A percentile compares a stretch with the other conserved stretches of the same genome.
phyloP scores from a whole-genome alignment of 2,797 vertebrate species.

The Apogon talboti region DNA sequence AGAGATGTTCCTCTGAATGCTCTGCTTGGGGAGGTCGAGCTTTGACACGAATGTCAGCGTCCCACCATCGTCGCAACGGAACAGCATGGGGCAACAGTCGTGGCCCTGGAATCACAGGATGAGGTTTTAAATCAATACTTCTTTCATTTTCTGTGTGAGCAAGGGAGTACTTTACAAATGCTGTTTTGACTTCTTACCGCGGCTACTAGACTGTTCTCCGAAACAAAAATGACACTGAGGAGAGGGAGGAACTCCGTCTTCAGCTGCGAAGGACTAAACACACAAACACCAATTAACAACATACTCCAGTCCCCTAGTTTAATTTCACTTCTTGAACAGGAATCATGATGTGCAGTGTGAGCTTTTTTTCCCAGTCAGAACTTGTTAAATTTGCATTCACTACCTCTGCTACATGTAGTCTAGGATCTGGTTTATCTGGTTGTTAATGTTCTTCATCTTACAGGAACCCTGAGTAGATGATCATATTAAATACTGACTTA shows the following conservation, averaged over 20 bases:
- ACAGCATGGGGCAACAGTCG: conserved; percentile 99
- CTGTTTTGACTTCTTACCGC: conserved; percentile 86
- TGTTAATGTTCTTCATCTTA: conserved; percentile 6
- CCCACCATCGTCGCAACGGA: conserved; percentile 94
- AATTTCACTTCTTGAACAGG: not conserved
- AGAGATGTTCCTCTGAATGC: conserved; percentile 97
- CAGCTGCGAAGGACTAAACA: conserved; percentile 92
- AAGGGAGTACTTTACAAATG: not conserved
- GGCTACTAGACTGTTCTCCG: conserved; percentile 96
- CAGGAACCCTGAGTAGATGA: not conserved
- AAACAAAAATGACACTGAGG: conserved; percentile 95
- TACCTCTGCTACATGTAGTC: not conserved
- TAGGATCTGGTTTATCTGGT: not conserved
- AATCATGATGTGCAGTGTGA: not conserved
- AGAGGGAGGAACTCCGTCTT: conserved; percentile 98
- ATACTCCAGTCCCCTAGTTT: not conserved
- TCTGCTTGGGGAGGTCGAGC: conserved; percentile 98
- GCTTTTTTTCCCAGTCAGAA: conserved; percentile 6
- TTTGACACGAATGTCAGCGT: conserved; percentile 93
- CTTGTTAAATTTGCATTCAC: not conserved
- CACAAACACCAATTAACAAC: conserved; percentile 52
- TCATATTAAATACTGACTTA: not conserved
- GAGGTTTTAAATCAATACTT: not conserved
- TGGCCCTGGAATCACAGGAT: conserved; percentile 86
- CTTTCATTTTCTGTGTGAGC: not conserved